Evolutionary conservation across 1,140 invertebrate genomes (phyloP), one percentile per base, ranked within the genome.

Genomic region (Drosophila ambigua): DNA sequence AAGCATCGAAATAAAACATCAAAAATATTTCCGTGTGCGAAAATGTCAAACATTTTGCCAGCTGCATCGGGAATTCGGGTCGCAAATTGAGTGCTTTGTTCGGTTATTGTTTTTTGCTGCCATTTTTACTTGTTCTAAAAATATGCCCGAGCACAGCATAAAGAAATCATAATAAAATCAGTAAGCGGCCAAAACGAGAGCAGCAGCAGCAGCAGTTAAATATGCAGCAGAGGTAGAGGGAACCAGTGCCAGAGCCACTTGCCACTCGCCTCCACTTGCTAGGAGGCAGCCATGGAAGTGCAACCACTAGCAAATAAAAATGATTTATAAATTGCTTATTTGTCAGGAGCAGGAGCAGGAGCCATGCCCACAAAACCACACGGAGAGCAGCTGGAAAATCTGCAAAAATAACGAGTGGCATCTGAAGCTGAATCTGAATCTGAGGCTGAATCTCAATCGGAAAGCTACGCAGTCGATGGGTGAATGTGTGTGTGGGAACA

Each of bases 301-400:
- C 35, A 39, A 11, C 31, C 31, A 68, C 54, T 53, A 41, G 66
- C 15, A 64, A 64, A 68, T 68, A 66, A 54, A 68, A 54, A 72
- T 63, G 45, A 62, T 72, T 72, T 72, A 54, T 72, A 72, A 54
- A 72, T 54, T 71, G 49, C 49, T 73, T 73, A 73, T 73, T 73
- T 72, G 69, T 51, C 48, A 71, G 24, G 49, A 51, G 48, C 66
- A 71, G 31, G n/a, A n/a, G n/a, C n/a, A n/a, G n/a, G n/a, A 53
- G 24, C 24, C 39, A 52, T 39, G 9, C 4, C 35, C 35, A 35
- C 35, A 35, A 9, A 35, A 35, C 31, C 31, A 35, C 31, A 35
- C 31, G 31, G 31, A 31, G 6, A 31, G 28, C 28, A 31, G 28
- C 28, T 6, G 58, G 23, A 44, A 39, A 46, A 59, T 50, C 23